phyloP scores from a whole-genome alignment of 64 coral and sea anemone species.

The Montipora capricornis region DNA sequence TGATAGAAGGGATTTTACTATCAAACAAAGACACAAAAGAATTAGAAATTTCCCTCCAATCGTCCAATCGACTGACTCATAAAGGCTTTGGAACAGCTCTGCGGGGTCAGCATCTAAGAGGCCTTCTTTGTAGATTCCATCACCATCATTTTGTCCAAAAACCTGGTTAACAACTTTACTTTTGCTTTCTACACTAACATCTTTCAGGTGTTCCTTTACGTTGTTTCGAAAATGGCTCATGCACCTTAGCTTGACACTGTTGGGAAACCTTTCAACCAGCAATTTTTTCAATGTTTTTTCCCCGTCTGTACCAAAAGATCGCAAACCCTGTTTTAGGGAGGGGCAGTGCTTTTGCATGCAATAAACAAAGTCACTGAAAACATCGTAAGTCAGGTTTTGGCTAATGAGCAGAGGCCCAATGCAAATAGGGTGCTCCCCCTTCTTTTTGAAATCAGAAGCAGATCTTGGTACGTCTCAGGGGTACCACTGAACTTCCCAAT shows the following conservation, averaged over 20 bases:
- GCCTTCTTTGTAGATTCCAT: too few relatives aligned
- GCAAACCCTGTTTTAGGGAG: neutral
- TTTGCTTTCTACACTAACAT: neutral
- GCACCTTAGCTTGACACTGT: too few relatives aligned
- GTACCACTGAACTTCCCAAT: neutral
- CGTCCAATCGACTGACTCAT: too few relatives aligned
- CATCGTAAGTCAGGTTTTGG: too few relatives aligned
- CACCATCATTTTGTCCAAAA: conserved; percentile 42
- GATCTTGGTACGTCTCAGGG: too few relatives aligned
- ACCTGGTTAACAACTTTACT: conserved; percentile 32
- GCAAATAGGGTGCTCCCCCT: neutral
- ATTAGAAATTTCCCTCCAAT: neutral
- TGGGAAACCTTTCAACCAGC: neutral
- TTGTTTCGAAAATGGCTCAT: too few relatives aligned
- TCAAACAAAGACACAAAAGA: conserved; percentile 56
- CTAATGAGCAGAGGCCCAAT: too few relatives aligned
- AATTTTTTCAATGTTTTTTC: conserved; percentile 34
- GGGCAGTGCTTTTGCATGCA: conserved; percentile 60
- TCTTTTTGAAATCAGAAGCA: neutral
- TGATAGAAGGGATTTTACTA: conserved; percentile 38
- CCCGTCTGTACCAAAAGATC: too few relatives aligned
- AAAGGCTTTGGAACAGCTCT: too few relatives aligned
- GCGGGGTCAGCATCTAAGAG: too few relatives aligned
- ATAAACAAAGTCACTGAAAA: neutral
- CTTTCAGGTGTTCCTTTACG: too few relatives aligned